Percentiles rank a stretch among this genome's conserved stretches.
phyloP scores from a whole-genome alignment of 2,888 invertebrate species.

The Meandrusa payeni region DNA sequence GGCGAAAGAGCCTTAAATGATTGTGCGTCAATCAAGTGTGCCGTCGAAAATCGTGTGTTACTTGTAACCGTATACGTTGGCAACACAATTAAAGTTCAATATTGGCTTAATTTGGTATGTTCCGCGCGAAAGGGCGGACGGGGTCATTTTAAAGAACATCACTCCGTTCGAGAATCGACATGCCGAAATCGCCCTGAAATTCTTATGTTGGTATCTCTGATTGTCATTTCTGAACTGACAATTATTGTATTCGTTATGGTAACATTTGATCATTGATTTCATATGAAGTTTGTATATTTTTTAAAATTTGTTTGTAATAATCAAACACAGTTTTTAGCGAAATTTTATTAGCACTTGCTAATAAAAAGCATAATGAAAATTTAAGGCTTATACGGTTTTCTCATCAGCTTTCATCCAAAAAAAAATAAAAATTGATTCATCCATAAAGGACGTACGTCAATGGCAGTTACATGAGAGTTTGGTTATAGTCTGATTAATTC shows the following conservation, averaged over 20 bases:
- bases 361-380: too few species aligned
- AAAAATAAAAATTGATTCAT: too few species aligned
- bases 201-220: conserved; percentile 15
- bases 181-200: conserved; percentile 23
- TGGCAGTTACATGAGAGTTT: too few species aligned
- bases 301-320: too few species aligned
- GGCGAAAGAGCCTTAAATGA: conserved; percentile 53
- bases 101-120: conserved; percentile 55
- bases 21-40: conserved; percentile 62
- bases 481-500: too few species aligned
- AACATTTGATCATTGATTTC: too few species aligned
- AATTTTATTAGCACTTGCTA: too few species aligned
- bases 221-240: conserved; percentile 10
- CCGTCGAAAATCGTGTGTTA: conserved; percentile 43
- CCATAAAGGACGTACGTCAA: too few species aligned
- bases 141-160: conserved; percentile 35
- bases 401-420: too few species aligned
- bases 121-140: conserved; percentile 43
- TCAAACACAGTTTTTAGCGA: too few species aligned
- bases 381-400: too few species aligned
- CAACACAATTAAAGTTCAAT: conserved; percentile 40
- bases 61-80: conserved; percentile 31
- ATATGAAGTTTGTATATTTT: conserved; percentile 27
- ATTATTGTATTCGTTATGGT: conserved; percentile 2
- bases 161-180: conserved; percentile 10